Base-by-base conservation (phyloP, 2,797 vertebrate species). In the Darevskia mixta region DNA sequence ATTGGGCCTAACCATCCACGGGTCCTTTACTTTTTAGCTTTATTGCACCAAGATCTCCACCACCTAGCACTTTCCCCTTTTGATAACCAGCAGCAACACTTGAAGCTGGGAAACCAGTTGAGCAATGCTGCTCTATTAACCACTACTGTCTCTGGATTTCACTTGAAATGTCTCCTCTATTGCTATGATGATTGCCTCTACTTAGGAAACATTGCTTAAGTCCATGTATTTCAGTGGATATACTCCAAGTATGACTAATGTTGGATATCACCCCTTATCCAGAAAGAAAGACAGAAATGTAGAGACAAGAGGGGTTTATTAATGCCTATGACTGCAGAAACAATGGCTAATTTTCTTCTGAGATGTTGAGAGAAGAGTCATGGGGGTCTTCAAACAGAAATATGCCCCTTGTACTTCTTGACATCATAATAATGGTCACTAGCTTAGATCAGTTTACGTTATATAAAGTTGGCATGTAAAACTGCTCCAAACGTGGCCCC, bases 401-500 rank as follows among this genome's bases (percentile, higher is more conserved):
- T 27, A 86, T 20, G n/a, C 5, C 55, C 4, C 29, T 81, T 82
- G n/a, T 77, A 79, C 71, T 86, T 79, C 82, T 86, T 23, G 35
- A 72, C 15, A 72, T 41, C 25, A 72, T n/a, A 41, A 80, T 72
- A 86, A 32, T 71, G 3, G 23, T 49, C 29, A 49, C n/a, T 87
- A 45, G 29, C 66, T 64, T 79, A 35, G 45, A 29, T 5, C n/a
- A 20, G 38, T 80, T 71, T 58, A 80, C 72, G 61, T 90, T 90
- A 72, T 79, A 35, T 86, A 27, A 85, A 83, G 69, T 66, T 90
- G 75, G 80, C 29, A 81, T 61, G 75, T 27, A 82, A 87, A 92
- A 92, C 90, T 89, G 87, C 79, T 90, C 87, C 18, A 87, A 87
- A 71, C 88, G 49, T 78, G 29, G 49, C 38, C 89, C 80, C 89